Conservation (phyloP, 2,797 vertebrate genomes). For the Podarcis siculus region DNA sequence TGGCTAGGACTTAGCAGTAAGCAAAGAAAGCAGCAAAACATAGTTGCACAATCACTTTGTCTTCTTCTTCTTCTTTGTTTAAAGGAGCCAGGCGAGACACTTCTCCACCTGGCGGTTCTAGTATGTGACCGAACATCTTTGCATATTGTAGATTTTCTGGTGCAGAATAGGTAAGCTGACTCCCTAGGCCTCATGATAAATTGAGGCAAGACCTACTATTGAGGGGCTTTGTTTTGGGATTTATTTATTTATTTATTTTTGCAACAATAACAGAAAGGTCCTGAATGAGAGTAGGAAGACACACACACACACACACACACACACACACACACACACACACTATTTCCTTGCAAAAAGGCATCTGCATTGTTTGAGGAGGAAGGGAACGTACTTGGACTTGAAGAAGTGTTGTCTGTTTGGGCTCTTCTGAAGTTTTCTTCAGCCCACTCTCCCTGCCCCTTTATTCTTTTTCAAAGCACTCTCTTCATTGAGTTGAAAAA, state of each 20-base stretch:
- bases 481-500: not conserved
- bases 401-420: not conserved
- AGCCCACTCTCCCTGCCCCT: too few relatives aligned
- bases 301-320: too few relatives aligned
- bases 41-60: not conserved
- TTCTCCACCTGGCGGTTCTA: conserved; percentile 85
- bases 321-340: too few relatives aligned
- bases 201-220: not conserved
- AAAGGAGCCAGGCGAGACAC: conserved; percentile 85
- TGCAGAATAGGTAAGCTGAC: conserved; percentile 81
- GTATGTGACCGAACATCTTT: conserved; percentile 84
- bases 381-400: not conserved
- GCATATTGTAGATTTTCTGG: conserved; percentile 87
- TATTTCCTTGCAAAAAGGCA: not conserved
- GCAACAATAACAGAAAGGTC: not conserved
- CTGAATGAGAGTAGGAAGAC: not conserved
- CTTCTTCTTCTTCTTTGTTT: conserved; percentile 22
- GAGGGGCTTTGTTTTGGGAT: too few relatives aligned
- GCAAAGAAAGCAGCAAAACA: not conserved
- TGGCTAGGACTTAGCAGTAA: not conserved
- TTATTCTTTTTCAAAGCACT: not conserved
- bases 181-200: not conserved
- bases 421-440: not conserved
- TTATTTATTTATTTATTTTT: not conserved
- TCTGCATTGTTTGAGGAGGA: not conserved